A percentile compares a stretch with the other conserved stretches of the same genome.
Evolutionary conservation across 2,888 invertebrate genomes (phyloP).

Genomic region (Eupithecia exiguata): DNA sequence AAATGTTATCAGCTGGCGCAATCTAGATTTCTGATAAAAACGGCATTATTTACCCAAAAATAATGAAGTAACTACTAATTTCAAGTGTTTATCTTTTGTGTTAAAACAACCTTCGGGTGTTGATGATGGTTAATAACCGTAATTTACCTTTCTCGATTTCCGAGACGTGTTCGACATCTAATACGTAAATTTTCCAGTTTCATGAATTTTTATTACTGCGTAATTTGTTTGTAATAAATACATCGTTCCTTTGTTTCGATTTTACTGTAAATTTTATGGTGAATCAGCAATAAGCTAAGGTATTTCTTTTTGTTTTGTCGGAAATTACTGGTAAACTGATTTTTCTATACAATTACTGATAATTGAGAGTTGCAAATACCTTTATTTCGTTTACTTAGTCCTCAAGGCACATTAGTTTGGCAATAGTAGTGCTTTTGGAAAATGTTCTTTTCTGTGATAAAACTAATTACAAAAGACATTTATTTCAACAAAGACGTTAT

Average conservation of each 20-base stretch:
- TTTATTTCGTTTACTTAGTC: neutral
- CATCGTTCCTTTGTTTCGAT: constrained; percentile 57
- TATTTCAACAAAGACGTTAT: too few species aligned
- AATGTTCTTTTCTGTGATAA: neutral
- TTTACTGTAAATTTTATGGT: constrained; percentile 26
- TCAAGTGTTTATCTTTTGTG: constrained; percentile 80
- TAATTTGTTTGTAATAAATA: constrained; percentile 59
- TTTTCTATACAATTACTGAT: neutral
- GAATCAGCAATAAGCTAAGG: constrained; percentile 1
- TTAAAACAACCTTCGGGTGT: constrained; percentile 78
- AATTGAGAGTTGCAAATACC: too few species aligned
- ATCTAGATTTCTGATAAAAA: constrained; percentile 78
- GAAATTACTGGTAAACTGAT: neutral
- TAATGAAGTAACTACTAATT: constrained; percentile 80
- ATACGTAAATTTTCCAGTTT: constrained; percentile 70
- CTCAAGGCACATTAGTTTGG: neutral
- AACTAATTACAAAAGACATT: too few species aligned
- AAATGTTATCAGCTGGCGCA: constrained; percentile 56
- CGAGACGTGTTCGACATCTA: constrained; percentile 76
- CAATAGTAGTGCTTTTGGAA: neutral
- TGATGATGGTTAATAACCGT: constrained; percentile 81
- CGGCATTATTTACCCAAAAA: constrained; percentile 75
- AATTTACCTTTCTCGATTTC: constrained; percentile 79
- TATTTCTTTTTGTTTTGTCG: neutral
- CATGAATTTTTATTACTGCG: constrained; percentile 69